Evolutionary conservation across 2,113 vertebrate species (phyloP), one percentile per base, ranked within the genome.

Genomic region (Lepisosteus osseus): DNA sequence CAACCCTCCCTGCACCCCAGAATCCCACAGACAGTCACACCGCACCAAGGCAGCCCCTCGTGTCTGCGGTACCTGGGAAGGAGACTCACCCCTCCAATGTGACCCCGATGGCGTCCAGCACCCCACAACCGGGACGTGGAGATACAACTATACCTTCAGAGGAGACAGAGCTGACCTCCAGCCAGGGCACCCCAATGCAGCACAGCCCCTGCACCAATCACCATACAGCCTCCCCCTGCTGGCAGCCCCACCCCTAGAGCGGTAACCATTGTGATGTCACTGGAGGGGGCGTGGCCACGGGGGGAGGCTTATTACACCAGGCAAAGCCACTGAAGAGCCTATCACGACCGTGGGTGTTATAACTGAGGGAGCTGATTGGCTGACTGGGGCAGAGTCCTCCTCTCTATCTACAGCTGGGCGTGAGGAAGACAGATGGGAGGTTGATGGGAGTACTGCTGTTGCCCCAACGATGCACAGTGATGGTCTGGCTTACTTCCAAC

Each of bases 401-500:
- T 29, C 29, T 29, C 29, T 29, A 29, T 29, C 29, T 29, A 29
- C 29, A 29, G 29, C 29, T 29, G 7, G 41, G 11, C 8, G 72
- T 64, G 13, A 67, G 64, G 44, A 41, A 43, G 15, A 7, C 65
- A 40, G 11, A 43, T 42, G 12, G 9, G 54, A 11, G 14, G 47
- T 55, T 3, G 54, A 7, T 5, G 61, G 55, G 63, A 65, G 40
- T 17, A 51, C 69, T 15, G 40, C 63, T 57, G 45, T 62, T 5
- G 29, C 66, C 56, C 11, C 59, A 41, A 7, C 64, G 29, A 14
- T 43, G 12, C 29, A 14, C 17, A 43, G 55, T 54, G 47, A 40
- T 61, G 59, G 7, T 40, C 41, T 57, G 51, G 29, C 67, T 3
- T 54, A 75, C 7, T 51, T 72, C 54, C 71, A 62, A 17, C 72